Base-by-base conservation (phyloP, 2,888 invertebrate genomes). In the Rotaria sp. region DNA sequence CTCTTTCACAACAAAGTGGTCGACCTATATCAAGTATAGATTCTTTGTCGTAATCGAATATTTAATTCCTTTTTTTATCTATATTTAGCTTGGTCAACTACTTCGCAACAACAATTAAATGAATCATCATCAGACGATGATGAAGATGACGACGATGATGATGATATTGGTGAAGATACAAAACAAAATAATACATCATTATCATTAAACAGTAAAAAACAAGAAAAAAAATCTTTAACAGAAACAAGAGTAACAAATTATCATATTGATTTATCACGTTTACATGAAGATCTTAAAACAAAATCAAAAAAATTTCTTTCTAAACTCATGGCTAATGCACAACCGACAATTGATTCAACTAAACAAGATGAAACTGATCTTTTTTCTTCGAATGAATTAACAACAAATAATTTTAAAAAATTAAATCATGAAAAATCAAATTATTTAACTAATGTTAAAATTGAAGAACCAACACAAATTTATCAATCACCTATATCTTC, bases 61-160 rank as follows among this genome's bases (percentile, higher is more conserved):
- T 8, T 30, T 67, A 11, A 67, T 67, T n/a, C 67, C 2, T 67
- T 7, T 35, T 5, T 30, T n/a, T 1, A 67, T 67, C 21, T 35
- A 15, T 10, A 18, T 67, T 13, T 21, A 67, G 67, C 35, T 15
- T 67, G 67, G 67, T 13, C 67, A 67, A 35, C 4, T 21, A 67
- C 15, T 18, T 21, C 67, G 8, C 30, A 67, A 13, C 15, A 67
- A 35, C 13, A 67, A 67, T 21, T 21, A 21, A 35, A 35, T 21
- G 67, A 67, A 67, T 67, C 67, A 35, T 35, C 35, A 38, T n/a
- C 41, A 4, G 80, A 80, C 5, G 86, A 88, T 86, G 92, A 92
- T 87, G 90, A 90, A 85, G 89, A 89, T 59, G 89, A 90, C 87
- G 87, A 88, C 90, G 93, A 93, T 67, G 18, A 50, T 18, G 15